A percentile compares a stretch with the other conserved stretches of the same genome.
phyloP scores from a whole-genome alignment of 1,140 invertebrate genomes.

The Vanessa atalanta region DNA sequence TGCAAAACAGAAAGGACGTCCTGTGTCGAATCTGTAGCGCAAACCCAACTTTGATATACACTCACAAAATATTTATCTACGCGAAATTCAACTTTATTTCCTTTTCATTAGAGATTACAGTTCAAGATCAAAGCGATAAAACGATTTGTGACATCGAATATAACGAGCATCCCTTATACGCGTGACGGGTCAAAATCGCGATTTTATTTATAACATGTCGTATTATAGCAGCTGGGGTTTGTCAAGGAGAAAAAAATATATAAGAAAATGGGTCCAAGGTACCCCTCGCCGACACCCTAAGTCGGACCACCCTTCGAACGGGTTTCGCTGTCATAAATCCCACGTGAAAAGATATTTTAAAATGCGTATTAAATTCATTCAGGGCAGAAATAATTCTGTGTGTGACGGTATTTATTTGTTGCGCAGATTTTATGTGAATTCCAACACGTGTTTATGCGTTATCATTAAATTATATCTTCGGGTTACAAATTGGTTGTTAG shows the following conservation, averaged over 20 bases:
- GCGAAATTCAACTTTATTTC: constrained; percentile 35
- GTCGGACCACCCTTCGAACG: constrained; percentile 74
- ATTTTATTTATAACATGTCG: constrained; percentile 80
- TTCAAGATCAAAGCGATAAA: constrained; percentile 3
- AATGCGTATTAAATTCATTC: constrained; percentile 80
- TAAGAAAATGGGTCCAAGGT: constrained; percentile 66
- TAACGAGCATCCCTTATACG: constrained; percentile 65
- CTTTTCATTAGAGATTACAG: constrained; percentile 14
- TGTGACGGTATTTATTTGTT: constrained; percentile 43
- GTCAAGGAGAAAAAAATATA: constrained; percentile 74
- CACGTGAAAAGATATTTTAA: constrained; percentile 80
- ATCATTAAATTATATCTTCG: neutral
- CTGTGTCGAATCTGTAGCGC: constrained; percentile 66
- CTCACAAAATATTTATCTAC: constrained; percentile 18
- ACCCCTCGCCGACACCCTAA: constrained; percentile 56
- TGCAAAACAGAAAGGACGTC: constrained; percentile 76
- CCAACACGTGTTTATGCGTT: constrained; percentile 22
- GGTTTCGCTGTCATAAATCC: constrained; percentile 77
- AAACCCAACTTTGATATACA: constrained; percentile 40
- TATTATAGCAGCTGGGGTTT: constrained; percentile 78
- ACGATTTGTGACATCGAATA: constrained; percentile 28
- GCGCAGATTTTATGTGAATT: constrained; percentile 27
- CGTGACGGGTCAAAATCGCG: constrained; percentile 78
- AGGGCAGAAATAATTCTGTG: constrained; percentile 76
- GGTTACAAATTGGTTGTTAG: neutral